Percentiles rank a stretch among this genome's conserved stretches.
Conservation (phyloP, 2,113 vertebrate species). For the Vidua macroura region DNA sequence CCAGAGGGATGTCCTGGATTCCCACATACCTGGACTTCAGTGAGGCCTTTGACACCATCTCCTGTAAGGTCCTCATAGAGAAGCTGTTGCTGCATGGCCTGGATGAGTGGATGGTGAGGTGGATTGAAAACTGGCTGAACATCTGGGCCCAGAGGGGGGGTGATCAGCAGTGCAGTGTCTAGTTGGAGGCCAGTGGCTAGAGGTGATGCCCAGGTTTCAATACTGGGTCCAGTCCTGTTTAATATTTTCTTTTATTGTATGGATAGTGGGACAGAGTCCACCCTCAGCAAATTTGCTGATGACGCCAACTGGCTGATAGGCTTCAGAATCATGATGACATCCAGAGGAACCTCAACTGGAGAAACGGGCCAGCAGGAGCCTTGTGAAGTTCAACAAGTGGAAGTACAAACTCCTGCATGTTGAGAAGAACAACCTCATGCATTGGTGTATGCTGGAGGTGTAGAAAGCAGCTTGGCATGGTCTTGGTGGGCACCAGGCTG, state of each 20-base stretch:
- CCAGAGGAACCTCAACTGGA: background rate
- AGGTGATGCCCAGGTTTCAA: background rate
- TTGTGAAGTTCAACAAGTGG: background rate
- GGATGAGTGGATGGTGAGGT: background rate
- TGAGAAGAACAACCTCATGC: background rate
- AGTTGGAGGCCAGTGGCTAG: background rate
- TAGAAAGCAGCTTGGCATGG: background rate
- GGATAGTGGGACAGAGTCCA: background rate
- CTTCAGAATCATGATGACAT: background rate
- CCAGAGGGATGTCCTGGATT: no score
- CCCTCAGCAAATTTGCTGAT: background rate
- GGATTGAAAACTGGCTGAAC: background rate
- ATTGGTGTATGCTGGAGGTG: background rate
- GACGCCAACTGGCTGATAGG: background rate
- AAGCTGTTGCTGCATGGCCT: background rate
- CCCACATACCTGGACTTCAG: background rate
- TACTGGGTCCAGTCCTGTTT: background rate
- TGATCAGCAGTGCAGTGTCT: background rate
- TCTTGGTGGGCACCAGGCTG: background rate
- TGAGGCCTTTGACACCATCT: background rate
- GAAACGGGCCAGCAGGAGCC: background rate
- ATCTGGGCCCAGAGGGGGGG: fast-evolving
- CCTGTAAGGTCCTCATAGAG: background rate
- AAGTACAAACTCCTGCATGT: background rate
- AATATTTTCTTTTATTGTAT: background rate